Evolutionary conservation across 2,888 invertebrate genomes (phyloP).

Genomic region (Lepeophtheirus nordmannii): DNA sequence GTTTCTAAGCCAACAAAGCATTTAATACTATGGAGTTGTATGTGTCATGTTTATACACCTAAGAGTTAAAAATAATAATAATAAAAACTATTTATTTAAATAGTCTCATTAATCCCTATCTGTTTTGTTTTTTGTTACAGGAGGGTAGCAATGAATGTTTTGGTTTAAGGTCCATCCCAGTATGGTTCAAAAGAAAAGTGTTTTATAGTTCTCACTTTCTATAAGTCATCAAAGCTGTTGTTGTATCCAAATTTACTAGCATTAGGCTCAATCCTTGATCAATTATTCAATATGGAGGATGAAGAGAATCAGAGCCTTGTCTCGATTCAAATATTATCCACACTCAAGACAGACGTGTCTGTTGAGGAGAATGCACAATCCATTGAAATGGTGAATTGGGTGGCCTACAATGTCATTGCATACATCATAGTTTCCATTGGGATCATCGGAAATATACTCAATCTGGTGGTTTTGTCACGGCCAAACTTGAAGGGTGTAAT

Average conservation of each 20-base stretch:
- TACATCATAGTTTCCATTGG: conserved; percentile 37
- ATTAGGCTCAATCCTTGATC: not conserved
- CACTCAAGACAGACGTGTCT: not conserved
- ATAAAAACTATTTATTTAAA: no score
- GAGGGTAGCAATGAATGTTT: no score
- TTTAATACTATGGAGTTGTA: no score
- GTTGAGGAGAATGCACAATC: not conserved
- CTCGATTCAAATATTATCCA: not conserved
- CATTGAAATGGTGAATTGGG: conserved; percentile 13
- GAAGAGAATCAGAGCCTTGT: not conserved
- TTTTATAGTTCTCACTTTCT: no score
- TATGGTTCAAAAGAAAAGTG: no score
- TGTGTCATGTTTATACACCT: no score
- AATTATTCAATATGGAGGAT: not conserved
- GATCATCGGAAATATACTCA: conserved; percentile 38
- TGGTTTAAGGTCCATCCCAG: no score
- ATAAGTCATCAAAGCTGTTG: not conserved
- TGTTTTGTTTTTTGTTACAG: no score
- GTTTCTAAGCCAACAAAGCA: no score
- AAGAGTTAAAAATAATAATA: no score
- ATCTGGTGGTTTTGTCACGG: conserved; percentile 37
- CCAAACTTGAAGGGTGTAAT: conserved; percentile 37
- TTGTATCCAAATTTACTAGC: not conserved
- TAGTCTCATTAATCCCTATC: no score
- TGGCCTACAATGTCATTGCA: conserved; percentile 36